Conservation (phyloP, 2,113 vertebrate species). For the Ciconia maguari region DNA sequence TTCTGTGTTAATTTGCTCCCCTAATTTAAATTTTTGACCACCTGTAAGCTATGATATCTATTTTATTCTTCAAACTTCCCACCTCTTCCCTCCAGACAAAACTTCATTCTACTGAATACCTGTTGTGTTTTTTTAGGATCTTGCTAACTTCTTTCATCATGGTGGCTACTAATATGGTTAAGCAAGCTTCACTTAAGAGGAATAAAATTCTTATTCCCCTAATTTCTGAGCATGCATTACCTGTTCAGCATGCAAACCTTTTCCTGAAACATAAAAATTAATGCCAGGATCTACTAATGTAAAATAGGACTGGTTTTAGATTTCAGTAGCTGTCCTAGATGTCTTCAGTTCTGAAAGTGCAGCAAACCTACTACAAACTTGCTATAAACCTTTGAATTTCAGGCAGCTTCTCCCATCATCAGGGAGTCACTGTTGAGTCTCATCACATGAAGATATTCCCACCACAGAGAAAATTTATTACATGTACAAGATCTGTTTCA, state of each 20-base stretch:
- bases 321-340: not conserved
- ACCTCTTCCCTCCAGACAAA: not conserved
- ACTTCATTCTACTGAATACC: not conserved
- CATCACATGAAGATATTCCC: not conserved
- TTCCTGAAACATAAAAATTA: not conserved
- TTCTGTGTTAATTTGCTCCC: not conserved
- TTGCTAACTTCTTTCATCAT: not conserved
- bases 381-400: not conserved
- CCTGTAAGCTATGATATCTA: not conserved
- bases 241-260: not conserved
- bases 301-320: not conserved
- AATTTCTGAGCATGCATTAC: not conserved
- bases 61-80: not conserved
- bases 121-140: not conserved
- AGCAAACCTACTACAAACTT: not conserved
- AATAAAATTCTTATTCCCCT: not conserved
- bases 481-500: not conserved
- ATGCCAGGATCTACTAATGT: not conserved
- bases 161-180: not conserved
- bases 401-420: not conserved
- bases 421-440: not conserved
- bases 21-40: not conserved
- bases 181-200: not conserved
- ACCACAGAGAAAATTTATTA: not conserved
- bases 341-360: not conserved